Evolutionary conservation across 1,140 invertebrate species (phyloP).

Genomic region (Pentalonia nigronervosa): DNA sequence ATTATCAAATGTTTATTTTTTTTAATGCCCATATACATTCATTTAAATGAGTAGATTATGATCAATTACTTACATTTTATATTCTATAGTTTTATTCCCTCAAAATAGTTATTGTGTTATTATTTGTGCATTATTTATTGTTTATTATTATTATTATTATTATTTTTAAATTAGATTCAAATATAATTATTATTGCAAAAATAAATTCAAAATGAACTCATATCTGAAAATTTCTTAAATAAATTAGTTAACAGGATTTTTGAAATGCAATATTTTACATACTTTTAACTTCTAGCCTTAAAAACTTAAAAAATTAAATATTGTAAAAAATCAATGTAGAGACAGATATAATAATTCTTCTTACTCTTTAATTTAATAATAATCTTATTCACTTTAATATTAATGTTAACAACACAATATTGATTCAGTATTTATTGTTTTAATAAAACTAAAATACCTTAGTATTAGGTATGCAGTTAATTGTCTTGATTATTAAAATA

Average conservation of each 20-base stretch:
- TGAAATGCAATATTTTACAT: too few species aligned
- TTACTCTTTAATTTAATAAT: background rate
- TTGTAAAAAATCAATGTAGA: background rate
- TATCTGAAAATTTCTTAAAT: background rate
- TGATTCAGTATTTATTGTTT: background rate
- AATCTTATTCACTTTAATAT: background rate
- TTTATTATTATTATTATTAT: too few species aligned
- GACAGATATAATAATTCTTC: background rate
- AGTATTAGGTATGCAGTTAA: too few species aligned
- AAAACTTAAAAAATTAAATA: background rate
- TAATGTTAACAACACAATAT: background rate
- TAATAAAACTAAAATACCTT: too few species aligned
- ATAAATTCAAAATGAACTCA: background rate
- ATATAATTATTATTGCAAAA: background rate
- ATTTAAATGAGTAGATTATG: background rate
- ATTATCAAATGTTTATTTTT: too few species aligned
- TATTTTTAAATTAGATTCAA: too few species aligned
- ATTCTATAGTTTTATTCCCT: background rate
- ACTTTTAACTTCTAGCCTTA: background rate
- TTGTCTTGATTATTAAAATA: too few species aligned
- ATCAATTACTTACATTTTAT: background rate
- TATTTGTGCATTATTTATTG: too few species aligned
- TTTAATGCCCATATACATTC: background rate
- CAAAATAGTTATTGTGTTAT: background rate
- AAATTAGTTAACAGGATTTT: too few species aligned